Evolutionary conservation across 2,888 invertebrate species (phyloP).

Genomic region (Agriopis aurantiaria): DNA sequence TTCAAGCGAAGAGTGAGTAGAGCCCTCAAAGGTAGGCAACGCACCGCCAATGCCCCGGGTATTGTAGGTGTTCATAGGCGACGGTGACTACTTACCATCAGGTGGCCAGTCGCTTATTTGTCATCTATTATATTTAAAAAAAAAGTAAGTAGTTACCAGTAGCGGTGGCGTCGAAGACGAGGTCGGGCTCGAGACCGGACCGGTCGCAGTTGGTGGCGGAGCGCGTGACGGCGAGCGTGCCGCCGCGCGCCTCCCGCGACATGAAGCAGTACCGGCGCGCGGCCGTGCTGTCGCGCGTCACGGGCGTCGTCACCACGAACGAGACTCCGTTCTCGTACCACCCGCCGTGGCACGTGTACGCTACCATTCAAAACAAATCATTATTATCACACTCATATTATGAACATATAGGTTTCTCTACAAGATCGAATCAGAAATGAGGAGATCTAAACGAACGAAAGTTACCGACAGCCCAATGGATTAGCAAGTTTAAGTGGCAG

Average conservation of each 20-base stretch:
- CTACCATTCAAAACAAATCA: constrained; percentile 72
- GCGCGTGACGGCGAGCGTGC: constrained; percentile 82
- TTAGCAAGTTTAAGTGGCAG: no score
- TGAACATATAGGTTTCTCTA: no score
- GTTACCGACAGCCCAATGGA: no score
- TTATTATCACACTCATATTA: neutral
- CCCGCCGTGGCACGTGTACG: constrained; percentile 95
- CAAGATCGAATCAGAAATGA: no score
- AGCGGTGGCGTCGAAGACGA: constrained; percentile 90
- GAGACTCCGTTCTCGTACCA: constrained; percentile 96
- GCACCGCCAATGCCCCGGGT: no score
- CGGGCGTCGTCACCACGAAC: constrained; percentile 93
- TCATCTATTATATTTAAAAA: no score
- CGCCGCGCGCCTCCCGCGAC: constrained; percentile 89
- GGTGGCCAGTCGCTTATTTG: no score
- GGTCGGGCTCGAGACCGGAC: constrained; percentile 71
- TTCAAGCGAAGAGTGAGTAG: no score
- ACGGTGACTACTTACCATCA: no score
- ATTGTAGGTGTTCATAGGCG: no score
- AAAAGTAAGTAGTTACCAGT: constrained; percentile 87
- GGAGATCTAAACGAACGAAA: no score
- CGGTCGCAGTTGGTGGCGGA: constrained; percentile 89
- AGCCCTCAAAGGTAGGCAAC: no score
- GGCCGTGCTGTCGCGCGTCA: constrained; percentile 89
- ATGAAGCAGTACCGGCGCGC: constrained; percentile 92